phyloP scores from a whole-genome alignment of 2,113 vertebrate genomes.

The Athene noctua region DNA sequence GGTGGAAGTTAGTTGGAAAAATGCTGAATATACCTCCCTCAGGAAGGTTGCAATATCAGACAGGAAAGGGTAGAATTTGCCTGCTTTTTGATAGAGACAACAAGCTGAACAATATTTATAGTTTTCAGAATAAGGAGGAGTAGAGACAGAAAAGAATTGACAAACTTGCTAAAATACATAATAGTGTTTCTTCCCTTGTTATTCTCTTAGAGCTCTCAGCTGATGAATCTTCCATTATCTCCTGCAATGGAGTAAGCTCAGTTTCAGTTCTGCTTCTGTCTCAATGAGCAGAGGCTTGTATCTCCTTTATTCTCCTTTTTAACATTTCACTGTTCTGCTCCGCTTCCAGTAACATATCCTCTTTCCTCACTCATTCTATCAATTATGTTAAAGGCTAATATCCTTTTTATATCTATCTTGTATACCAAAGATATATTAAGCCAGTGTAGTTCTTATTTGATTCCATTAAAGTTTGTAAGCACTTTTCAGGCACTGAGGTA shows the following conservation, averaged over 20 bases:
- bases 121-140: neutral
- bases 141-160: neutral
- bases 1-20: neutral
- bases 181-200: neutral
- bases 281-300: neutral
- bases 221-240: neutral
- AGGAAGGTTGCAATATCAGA: neutral
- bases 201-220: neutral
- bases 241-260: neutral
- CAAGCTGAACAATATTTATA: neutral
- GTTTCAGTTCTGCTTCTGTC: neutral
- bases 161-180: neutral
- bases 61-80: neutral
- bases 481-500: neutral
- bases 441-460: accelerated
- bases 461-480: neutral
- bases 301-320: neutral
- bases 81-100: neutral
- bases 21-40: neutral
- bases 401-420: neutral
- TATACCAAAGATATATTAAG: neutral
- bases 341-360: accelerated
- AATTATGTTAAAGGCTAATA: neutral
- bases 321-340: neutral
- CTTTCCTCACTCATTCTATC: neutral